Base-by-base conservation (phyloP, 1,140 invertebrate genomes). In the Drosophila subobscura region DNA sequence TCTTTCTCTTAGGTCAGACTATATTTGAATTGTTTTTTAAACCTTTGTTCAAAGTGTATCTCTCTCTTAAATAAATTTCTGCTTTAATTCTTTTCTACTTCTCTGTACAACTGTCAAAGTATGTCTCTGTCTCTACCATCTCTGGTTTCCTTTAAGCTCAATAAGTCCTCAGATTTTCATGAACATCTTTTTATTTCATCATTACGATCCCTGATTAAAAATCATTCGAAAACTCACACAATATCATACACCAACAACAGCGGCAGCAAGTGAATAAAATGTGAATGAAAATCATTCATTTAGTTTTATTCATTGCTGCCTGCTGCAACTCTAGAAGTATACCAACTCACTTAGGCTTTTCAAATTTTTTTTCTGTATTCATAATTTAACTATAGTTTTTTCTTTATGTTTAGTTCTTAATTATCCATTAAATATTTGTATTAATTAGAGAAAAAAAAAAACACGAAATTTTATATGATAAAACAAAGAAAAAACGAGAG, bases 391-490 rank as follows among this genome's bases (percentile, higher is more conserved):
- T 63, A 54, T 85, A 85, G 52, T 79, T 84, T 75, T 50, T 61
- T 46, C 73, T 51, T 50, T 52, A 70, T 70, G 50, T 61, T 75
- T 81, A 88, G 83, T 55, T 63, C 41, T 72, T 88, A 86, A 68
- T 67, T 86, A 81, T 61, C 46, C 50, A 66, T 75, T 75, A 67
- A 52, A 78, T 78, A 88, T 59, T 71, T 75, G 74, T 76, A 75
- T 68, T 59, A 76, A 60, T 76, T 75, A 75, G 72, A 56, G 37
- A 70, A 68, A 55, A 52, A 59, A 50, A 3, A 73, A 79, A 20
- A 20, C n/a, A 86, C 73, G 57, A 76, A 77, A 85, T 79, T 86
- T 77, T 85, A 80, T 86, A 85, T 77, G 54, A 77, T 71, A 80
- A 59, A 85, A 74, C 10, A 3, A 59, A 49, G 52, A 50, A 47